Conservation (phyloP, 2,113 vertebrate species). For the Mirza zaza region DNA sequence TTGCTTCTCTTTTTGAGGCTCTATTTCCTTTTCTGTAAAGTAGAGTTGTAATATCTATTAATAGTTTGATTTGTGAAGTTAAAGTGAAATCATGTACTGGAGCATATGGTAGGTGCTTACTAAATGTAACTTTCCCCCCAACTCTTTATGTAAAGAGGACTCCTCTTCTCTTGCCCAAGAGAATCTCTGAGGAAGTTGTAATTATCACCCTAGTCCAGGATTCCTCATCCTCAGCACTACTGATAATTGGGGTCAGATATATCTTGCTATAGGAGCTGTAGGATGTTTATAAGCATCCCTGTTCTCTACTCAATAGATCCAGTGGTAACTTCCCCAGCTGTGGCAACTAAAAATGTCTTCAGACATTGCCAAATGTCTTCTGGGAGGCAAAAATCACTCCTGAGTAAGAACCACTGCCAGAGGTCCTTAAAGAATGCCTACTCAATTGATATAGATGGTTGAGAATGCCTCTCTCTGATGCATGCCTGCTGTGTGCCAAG, state of each 20-base stretch:
- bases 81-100: rapidly evolving
- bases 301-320: not conserved
- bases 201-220: not conserved
- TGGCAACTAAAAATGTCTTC: not conserved
- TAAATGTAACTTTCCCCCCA: rapidly evolving
- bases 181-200: not conserved
- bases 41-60: not conserved
- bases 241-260: not conserved
- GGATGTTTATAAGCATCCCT: not conserved
- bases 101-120: rapidly evolving
- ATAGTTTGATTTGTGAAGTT: not conserved
- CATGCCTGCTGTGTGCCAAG: rapidly evolving
- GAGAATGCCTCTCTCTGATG: not conserved
- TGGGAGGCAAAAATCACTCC: not conserved
- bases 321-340: not conserved
- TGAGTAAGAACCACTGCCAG: not conserved
- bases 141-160: rapidly evolving
- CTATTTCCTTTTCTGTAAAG: not conserved
- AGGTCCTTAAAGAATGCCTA: not conserved
- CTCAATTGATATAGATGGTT: too few species aligned
- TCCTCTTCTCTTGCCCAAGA: not conserved
- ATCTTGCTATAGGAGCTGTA: not conserved
- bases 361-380: not conserved
- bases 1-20: not conserved
- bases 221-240: not conserved